Conservation (phyloP, 2,797 vertebrate genomes). For the Syngnathus rostellatus region DNA sequence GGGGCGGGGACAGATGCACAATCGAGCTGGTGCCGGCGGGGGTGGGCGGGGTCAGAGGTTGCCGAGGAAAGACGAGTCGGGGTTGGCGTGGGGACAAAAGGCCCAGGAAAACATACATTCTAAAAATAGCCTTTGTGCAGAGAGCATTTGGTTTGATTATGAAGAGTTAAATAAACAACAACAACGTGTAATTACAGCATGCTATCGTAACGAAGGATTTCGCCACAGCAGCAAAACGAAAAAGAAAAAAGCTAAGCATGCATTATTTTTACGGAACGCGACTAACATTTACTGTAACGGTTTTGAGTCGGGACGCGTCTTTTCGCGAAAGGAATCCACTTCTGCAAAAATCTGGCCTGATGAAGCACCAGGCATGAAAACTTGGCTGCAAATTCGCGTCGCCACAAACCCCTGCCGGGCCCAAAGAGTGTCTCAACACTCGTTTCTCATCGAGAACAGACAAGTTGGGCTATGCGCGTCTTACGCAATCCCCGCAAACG, state of each 20-base stretch:
- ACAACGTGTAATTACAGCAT: neutral
- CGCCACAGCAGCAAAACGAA: neutral
- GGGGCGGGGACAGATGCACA: conserved; percentile 40
- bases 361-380: conserved; percentile 27
- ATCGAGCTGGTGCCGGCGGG: conserved; percentile 33
- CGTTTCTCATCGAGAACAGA: conserved; percentile 43
- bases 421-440: conserved; percentile 18
- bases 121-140: neutral
- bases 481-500: conserved; percentile 31
- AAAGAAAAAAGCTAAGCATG: conserved; percentile 5
- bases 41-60: conserved; percentile 53
- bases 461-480: conserved; percentile 37
- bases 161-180: neutral
- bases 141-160: no score
- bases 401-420: neutral
- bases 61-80: conserved; percentile 14
- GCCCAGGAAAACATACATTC: neutral
- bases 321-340: conserved; percentile 9
- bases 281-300: neutral
- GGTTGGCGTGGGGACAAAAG: neutral
- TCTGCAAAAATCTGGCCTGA: conserved; percentile 26
- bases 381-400: conserved; percentile 13
- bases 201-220: neutral
- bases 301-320: conserved; percentile 6
- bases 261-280: no score